Evolutionary conservation across 2,797 vertebrate species (phyloP), one percentile per base, ranked within the genome.

Genomic region (Cirrhinus molitorella): DNA sequence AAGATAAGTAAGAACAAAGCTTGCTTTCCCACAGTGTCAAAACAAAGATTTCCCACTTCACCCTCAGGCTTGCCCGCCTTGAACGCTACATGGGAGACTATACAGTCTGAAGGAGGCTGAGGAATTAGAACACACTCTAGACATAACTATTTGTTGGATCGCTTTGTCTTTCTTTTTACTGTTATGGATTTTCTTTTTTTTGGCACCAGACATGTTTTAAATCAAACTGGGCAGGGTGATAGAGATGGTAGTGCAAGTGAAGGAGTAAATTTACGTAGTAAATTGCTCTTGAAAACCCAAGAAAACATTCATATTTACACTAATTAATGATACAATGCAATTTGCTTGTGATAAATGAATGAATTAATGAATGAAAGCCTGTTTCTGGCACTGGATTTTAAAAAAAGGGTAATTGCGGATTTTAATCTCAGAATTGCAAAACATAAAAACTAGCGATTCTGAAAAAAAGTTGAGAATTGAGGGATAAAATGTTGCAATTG

Each of bases 1-100:
- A 28, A 91, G 93, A 93, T 93, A 93, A 93, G 88, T 85, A 84
- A 92, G 91, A 94, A 94, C 92, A 94, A 93, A 94, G 93, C 73
- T 59, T 49, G 85, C 57, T 85, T 88, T 92, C 87, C 85, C 83
- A 85, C 31, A 85, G 87, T 93, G 91, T 94, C 91, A 94, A 94
- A 94, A 93, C 93, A 94, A 85, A 90, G 84, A 88, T 89, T 89
- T 93, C 89, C 87, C 78, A 31, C 89, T 89, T 90, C 89, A 89
- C 90, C 89, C 92, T 88, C 66, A 85, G 85, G 88, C 31, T 31
- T 5, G 7, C 21, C 6, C 21, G 86, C 86, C 87, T 90, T 90
- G 88, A 89, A 89, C 25, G 80, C 87, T 88, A 93, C 23, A 91
- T 70, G 87, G 88, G 88, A 92, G 83, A 78, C 89, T 85, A 81